Percentiles rank a stretch among this genome's conserved stretches.
These are phyloP conservation scores for Perizoma affinitatum DNA, from an alignment of 2,888 invertebrate genomes.

Conservation along the genomic window DNA sequence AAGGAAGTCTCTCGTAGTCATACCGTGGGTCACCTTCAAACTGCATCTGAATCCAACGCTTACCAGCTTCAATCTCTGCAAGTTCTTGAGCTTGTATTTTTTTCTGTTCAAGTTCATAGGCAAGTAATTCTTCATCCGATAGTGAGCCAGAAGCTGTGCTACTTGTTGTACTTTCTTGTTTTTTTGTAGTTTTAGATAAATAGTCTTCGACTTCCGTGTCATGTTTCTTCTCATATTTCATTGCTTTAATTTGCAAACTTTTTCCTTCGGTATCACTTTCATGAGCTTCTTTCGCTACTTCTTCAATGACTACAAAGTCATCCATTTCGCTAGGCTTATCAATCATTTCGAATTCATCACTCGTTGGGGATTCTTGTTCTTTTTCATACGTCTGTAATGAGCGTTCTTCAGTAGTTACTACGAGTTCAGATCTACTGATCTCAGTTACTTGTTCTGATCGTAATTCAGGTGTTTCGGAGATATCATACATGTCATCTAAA, in stretches of 20 bases:
- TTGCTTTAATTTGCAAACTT: constrained; percentile 87
- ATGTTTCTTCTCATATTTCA: constrained; percentile 83
- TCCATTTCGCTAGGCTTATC: constrained; percentile 94
- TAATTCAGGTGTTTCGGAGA: constrained; percentile 84
- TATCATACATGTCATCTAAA: constrained; percentile 84
- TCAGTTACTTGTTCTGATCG: constrained; percentile 77
- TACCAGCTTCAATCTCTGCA: constrained; percentile 88
- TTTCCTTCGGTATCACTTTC: constrained; percentile 93
- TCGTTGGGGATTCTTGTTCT: constrained; percentile 89
- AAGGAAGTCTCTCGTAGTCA: constrained; percentile 91
- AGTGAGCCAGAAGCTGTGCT: constrained; percentile 84
- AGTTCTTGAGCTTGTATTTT: constrained; percentile 76
- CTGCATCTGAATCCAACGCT: constrained; percentile 96
- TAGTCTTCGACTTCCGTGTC: constrained; percentile 89
- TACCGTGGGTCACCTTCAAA: constrained; percentile 90
- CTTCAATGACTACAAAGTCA: constrained; percentile 94
- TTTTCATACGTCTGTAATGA: constrained; percentile 79
- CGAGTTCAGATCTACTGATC: constrained; percentile 83
- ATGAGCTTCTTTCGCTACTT: constrained; percentile 93
- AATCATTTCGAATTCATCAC: constrained; percentile 94
- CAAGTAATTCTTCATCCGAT: constrained; percentile 85
- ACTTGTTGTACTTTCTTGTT: constrained; percentile 78
- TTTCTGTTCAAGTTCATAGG: constrained; percentile 88
- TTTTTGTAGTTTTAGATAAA: constrained; percentile 87
- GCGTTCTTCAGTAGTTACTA: constrained; percentile 86